Conservation (phyloP, 2,888 invertebrate genomes). For the Morpho deidamia region DNA sequence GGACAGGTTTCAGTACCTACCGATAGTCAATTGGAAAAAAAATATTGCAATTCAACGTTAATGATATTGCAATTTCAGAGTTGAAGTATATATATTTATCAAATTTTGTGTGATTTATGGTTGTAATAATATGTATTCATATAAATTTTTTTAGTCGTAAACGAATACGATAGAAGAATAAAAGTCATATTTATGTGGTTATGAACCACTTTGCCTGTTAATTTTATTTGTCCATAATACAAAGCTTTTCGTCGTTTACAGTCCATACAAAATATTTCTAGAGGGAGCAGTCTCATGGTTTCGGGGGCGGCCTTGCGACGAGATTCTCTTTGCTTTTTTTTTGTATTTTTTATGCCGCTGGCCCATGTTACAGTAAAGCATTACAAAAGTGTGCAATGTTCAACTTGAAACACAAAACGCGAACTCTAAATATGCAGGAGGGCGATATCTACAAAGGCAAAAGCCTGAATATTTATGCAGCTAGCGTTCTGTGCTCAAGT, state of each 20-base stretch:
- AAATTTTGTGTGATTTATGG: no score
- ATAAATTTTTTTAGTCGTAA: not conserved
- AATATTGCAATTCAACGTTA: no score
- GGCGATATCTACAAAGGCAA: constrained; percentile 27
- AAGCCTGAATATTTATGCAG: constrained; percentile 58
- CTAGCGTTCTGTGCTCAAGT: constrained; percentile 63
- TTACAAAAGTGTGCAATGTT: constrained; percentile 73
- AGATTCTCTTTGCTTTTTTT: constrained; percentile 38
- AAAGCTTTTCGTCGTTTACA: constrained; percentile 51
- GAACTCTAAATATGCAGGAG: constrained; percentile 67
- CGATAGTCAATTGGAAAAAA: no score
- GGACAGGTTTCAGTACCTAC: no score
- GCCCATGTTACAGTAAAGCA: constrained; percentile 51
- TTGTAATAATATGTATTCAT: not conserved
- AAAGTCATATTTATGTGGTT: constrained; percentile 44
- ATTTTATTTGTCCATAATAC: constrained; percentile 63
- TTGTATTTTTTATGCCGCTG: constrained; percentile 59
- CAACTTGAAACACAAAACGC: constrained; percentile 66
- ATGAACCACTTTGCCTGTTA: constrained; percentile 59
- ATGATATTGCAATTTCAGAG: no score
- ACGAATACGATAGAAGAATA: constrained; percentile 11
- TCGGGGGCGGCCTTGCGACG: constrained; percentile 56
- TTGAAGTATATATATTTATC: no score
- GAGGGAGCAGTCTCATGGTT: constrained; percentile 66
- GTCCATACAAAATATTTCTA: constrained; percentile 49